Conservation (phyloP, 2,888 invertebrate genomes). For the Leptopterna dolabrata region DNA sequence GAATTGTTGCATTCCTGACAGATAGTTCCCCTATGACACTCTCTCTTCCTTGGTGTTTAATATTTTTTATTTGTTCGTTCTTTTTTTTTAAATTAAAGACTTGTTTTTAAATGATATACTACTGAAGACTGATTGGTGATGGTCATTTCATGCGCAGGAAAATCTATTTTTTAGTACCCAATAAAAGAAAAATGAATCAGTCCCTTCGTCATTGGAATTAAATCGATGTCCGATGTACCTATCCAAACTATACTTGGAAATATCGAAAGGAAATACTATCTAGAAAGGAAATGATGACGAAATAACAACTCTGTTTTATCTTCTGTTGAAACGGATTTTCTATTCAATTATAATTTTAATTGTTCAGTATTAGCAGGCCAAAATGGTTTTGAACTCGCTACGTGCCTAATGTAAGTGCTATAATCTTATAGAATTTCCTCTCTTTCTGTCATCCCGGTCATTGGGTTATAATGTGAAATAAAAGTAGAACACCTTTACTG, state of each 20-base stretch:
- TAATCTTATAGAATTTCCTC: slow-evolving; percentile 54
- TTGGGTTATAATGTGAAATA: neutral
- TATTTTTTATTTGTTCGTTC: slow-evolving; percentile 41
- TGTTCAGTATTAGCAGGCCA: slow-evolving; percentile 61
- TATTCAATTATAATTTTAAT: slow-evolving; percentile 53
- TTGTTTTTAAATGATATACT: slow-evolving; percentile 43
- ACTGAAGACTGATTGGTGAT: slow-evolving; percentile 61
- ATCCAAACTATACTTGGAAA: too few species aligned
- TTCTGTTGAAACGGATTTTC: slow-evolving; percentile 47
- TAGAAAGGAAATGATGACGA: neutral
- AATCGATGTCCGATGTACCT: neutral
- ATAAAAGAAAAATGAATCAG: slow-evolving; percentile 62
- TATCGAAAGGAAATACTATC: neutral
- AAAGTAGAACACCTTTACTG: slow-evolving; percentile 1
- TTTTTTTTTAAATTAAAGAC: slow-evolving; percentile 15
- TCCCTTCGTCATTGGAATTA: neutral
- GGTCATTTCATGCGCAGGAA: slow-evolving; percentile 59
- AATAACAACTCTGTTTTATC: slow-evolving; percentile 34
- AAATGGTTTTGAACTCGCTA: slow-evolving; percentile 58
- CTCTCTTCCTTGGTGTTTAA: neutral
- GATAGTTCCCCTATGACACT: neutral
- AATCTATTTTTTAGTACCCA: slow-evolving; percentile 28
- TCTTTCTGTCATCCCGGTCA: slow-evolving; percentile 28
- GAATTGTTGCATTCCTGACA: slow-evolving; percentile 5
- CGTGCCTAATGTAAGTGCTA: slow-evolving; percentile 61